These are phyloP conservation scores for Scaptomyza cyrtandrae DNA, from an alignment of 2,888 invertebrate species.

Conservation along the genomic window DNA sequence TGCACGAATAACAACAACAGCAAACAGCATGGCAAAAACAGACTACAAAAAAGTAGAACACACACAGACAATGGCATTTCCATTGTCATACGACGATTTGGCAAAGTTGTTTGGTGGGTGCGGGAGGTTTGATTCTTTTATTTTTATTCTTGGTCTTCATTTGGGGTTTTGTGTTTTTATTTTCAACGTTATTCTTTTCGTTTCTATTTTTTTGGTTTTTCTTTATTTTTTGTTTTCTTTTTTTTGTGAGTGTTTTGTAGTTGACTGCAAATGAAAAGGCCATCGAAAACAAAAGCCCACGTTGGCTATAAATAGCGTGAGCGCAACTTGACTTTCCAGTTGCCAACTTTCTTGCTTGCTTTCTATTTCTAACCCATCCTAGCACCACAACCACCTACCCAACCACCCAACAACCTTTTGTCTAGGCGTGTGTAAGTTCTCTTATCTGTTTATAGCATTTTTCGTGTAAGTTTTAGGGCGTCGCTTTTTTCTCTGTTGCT, in stretches of 20 bases:
- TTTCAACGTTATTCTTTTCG: background rate
- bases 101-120: conserved; percentile 52
- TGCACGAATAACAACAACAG: conserved; percentile 2
- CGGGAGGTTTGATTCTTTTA: conserved; percentile 1
- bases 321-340: conserved; percentile 75
- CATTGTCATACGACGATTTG: conserved; percentile 67
- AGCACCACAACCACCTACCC: conserved; percentile 1
- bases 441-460: conserved; percentile 73
- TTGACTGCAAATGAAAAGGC: conserved; percentile 77
- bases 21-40: background rate
- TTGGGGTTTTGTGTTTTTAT: conserved; percentile 24
- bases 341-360: conserved; percentile 68
- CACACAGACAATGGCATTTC: conserved; percentile 43
- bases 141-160: conserved; percentile 27
- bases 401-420: conserved; percentile 44
- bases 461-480: conserved; percentile 63
- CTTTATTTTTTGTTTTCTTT: conserved; percentile 3
- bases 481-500: conserved; percentile 17
- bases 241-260: conserved; percentile 55
- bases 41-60: conserved; percentile 8
- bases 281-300: conserved; percentile 79
- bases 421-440: conserved; percentile 48
- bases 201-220: conserved; percentile 4
- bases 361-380: conserved; percentile 20
- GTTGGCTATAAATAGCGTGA: conserved; percentile 76